A percentile compares a stretch with the other conserved stretches of the same genome.
Conservation (phyloP, 2,113 vertebrate species). For the Hippocampus abdominalis region DNA sequence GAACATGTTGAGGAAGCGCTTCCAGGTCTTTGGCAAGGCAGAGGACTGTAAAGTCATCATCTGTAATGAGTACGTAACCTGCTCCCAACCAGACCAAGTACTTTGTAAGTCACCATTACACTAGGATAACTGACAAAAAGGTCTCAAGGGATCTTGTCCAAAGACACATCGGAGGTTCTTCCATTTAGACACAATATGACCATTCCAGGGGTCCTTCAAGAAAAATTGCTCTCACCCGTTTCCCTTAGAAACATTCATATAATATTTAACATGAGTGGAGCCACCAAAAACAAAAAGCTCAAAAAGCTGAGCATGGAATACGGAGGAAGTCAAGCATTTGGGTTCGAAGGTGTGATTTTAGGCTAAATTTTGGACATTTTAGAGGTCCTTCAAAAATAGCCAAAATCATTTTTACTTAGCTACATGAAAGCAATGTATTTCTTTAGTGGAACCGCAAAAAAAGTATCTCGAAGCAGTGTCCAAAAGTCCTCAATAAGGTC, state of each 20-base stretch:
- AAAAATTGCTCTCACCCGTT: background rate
- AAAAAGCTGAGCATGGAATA: background rate
- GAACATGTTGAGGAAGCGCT: slow-evolving; percentile 89
- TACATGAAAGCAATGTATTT: background rate
- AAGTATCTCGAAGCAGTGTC: too few relatives aligned
- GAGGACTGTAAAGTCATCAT: slow-evolving; percentile 90
- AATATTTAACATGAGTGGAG: too few relatives aligned
- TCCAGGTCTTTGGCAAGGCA: slow-evolving; percentile 88
- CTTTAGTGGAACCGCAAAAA: background rate
- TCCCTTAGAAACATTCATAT: background rate
- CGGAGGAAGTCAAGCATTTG: background rate
- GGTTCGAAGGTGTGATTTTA: background rate
- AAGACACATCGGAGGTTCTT: background rate
- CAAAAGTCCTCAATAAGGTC: too few relatives aligned
- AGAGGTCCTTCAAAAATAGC: background rate
- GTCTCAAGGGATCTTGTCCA: background rate
- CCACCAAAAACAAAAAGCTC: background rate
- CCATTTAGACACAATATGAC: background rate
- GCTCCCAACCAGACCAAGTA: background rate
- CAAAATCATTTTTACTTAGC: background rate
- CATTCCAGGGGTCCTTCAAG: background rate
- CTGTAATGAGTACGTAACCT: slow-evolving; percentile 76
- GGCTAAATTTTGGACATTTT: background rate
- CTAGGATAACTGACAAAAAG: background rate
- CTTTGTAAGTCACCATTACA: background rate